Base-by-base conservation (phyloP, 2,888 invertebrate species). In the Microctonus brassicae region DNA sequence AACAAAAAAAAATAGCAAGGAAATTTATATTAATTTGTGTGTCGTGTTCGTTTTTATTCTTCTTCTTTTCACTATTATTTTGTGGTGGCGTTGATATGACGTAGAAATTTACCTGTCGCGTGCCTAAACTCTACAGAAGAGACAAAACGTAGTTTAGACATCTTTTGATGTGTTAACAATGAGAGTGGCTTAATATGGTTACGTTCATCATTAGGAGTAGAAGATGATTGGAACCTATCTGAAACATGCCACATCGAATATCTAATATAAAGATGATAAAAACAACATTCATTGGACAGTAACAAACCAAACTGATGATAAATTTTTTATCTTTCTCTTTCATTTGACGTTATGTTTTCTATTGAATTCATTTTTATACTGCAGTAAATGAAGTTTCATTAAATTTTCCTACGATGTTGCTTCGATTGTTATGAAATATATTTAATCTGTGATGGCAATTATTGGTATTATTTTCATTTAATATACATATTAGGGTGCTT, bases 51-150 rank as follows among this genome's bases (percentile, higher is more conserved):
- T 10, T 10, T 13, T 26, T 55, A 13, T 58, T 33, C 33, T 61
- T 67, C 17, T 29, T 42, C 11, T 52, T 34, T 17, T 29, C 9
- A 9, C 11, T 29, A 34, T 34, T 4, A 60, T 57, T 39, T 42
- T 11, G 5, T 11, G 34, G 39, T 39, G 39, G 22, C 24, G 7
- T n/a, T 5, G 22, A 26, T 10, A 57, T 13, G n/a, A 13, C 17
- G 57, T 61, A 78, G 76, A 75, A 76, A 83, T 81, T 88, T 90
- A 93, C 93, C 93, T 88, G 95, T 93, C 75, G 93, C 93, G 86
- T 94, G 91, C 84, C 93, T 93, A 88, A 93, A 93, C 87, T 95
- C 95, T 81, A 95, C 94, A 60, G 94, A 94, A 76, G 94, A 92
- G 70, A 94, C 94, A 89, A 95, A 95, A 79, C 95, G 92, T 77